Evolutionary conservation across 2,113 vertebrate genomes (phyloP).

Genomic region (Phodopus roborovskii): DNA sequence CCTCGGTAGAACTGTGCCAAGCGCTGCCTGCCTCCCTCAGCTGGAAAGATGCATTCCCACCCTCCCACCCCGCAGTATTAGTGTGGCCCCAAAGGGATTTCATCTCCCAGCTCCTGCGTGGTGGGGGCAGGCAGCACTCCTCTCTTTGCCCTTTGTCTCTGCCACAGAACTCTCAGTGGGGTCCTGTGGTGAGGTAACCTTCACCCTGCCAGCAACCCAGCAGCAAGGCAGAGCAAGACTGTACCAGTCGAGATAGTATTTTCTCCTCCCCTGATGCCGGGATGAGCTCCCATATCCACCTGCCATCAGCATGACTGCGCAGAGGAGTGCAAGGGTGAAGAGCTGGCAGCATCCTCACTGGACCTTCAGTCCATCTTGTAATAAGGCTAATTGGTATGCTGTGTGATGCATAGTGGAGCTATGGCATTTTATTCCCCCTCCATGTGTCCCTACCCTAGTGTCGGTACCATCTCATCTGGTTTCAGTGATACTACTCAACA

Average conservation of each 20-base stretch:
- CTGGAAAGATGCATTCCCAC: fast-evolving
- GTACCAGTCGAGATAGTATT: not conserved
- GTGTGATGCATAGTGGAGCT: not conserved
- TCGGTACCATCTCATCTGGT: not conserved
- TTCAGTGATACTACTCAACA: not conserved
- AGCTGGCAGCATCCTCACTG: not conserved
- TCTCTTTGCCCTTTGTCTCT: not conserved
- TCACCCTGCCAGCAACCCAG: not conserved
- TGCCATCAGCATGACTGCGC: not conserved
- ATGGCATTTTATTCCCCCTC: not conserved
- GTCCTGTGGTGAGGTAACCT: not conserved
- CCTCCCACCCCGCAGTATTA: not conserved
- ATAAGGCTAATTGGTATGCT: not conserved
- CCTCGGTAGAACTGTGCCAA: not conserved
- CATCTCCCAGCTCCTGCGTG: not conserved
- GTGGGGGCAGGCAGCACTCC: not conserved
- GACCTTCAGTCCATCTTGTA: not conserved
- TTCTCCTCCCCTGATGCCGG: not conserved
- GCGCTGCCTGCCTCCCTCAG: not conserved
- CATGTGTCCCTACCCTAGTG: fast-evolving
- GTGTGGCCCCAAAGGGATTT: not conserved
- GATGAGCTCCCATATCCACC: not conserved
- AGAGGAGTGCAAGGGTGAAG: not conserved
- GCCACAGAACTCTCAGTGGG: not conserved
- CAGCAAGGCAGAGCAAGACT: not conserved